Evolutionary conservation across 2,113 vertebrate genomes (phyloP), one percentile per base, ranked within the genome.

Genomic region (Suncus etruscus): DNA sequence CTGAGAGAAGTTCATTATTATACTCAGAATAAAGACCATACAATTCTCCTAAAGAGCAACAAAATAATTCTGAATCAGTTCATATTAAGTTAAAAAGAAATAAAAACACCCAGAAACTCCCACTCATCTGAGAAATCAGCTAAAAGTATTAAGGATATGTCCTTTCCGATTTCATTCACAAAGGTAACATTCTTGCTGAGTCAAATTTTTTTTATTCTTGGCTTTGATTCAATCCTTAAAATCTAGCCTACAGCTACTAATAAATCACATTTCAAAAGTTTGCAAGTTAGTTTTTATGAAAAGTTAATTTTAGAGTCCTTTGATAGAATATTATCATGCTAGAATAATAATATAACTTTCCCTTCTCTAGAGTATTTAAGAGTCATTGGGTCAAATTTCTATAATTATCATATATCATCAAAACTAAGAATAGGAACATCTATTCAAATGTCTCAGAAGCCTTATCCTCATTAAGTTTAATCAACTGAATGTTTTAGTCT

Each of bases 381-480:
- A 70, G 89, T 73, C 83, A 91, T 31, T 90, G 50, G 72, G 25
- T 91, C 63, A 7, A 91, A 78, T 74, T 93, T 94, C 94, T 84
- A 89, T 93, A 93, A 92, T 94, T 92, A 91, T 85, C 72, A 86
- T 78, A 65, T 80, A 93, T 86, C 81, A 81, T 9, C 76, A 78
- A 15, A 90, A 90, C 86, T 90, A 68, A 80, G 65, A 94, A 94
- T 89, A 90, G 14, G 25, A 93, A 74, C 69, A 6, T 90, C 54
- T 87, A 81, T 90, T 88, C 29, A 87, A 92, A 69, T 65, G 48
- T 95, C 63, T 92, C 87, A 92, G 95, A 93, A 92, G 74, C 50
- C 31, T 92, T 84, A 86, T 84, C 6, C 76, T 96, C 73, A 94
- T 92, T 91, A 92, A 91, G 54, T 83, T 94, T 95, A 92, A 95